These are phyloP conservation scores for Eucidaris tribuloides DNA, from an alignment of 35 echinoderm and acorn worm genomes.

Conservation along the genomic window DNA sequence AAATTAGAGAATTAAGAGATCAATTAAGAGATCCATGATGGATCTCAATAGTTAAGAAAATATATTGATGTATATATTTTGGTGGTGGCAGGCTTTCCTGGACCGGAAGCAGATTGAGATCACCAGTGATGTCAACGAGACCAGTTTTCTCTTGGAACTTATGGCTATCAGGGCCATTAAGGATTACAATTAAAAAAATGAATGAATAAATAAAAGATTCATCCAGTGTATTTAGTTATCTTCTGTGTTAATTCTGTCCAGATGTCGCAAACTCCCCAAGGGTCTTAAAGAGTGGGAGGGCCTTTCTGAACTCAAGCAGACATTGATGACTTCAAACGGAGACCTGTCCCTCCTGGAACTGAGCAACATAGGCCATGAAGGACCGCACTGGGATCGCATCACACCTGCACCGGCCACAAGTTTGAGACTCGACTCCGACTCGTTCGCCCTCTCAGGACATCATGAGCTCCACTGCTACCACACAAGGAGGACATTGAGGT, in stretches of 20 bases:
- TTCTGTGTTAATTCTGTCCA: too few relatives aligned
- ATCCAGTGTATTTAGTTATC: too few relatives aligned
- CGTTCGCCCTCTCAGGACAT: conserved; percentile 83
- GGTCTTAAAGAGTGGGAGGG: conserved; percentile 91
- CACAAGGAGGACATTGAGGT: conserved; percentile 99
- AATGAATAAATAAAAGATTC: too few relatives aligned
- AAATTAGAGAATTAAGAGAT: neutral
- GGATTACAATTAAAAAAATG: too few relatives aligned
- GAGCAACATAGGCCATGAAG: conserved; percentile 97
- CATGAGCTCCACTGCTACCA: conserved; percentile 79
- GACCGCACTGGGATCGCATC: conserved; percentile 87
- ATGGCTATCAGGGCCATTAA: too few relatives aligned
- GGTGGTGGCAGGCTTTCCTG: conserved; percentile 81
- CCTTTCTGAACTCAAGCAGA: conserved; percentile 95
- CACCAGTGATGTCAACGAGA: conserved; percentile 67
- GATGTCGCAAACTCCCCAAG: conserved; percentile 90
- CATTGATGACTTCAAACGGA: conserved; percentile 97
- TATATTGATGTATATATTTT: too few relatives aligned
- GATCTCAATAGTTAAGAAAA: too few relatives aligned
- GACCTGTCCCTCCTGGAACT: conserved; percentile 90
- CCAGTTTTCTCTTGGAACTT: too few relatives aligned
- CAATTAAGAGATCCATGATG: too few relatives aligned
- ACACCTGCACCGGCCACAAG: conserved; percentile 62
- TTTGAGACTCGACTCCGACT: conserved; percentile 95
- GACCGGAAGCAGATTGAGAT: too few relatives aligned